A percentile compares a stretch with the other conserved stretches of the same genome.
Evolutionary conservation across 2,113 vertebrate genomes (phyloP).

Genomic region (Ascaphus truei): DNA sequence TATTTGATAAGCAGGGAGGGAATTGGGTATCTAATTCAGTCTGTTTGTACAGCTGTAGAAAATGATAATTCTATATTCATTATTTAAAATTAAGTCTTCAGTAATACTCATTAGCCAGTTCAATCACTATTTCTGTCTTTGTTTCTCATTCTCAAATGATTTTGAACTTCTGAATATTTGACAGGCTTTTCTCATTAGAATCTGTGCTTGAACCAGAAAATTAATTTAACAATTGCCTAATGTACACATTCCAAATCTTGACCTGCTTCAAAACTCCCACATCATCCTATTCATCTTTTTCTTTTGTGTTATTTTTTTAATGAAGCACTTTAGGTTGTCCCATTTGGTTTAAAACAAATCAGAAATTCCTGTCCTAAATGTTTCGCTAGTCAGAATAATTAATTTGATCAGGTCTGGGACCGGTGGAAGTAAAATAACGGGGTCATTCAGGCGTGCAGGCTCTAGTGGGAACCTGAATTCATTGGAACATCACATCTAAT

Average conservation of each 20-base stretch:
- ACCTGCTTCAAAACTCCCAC: constrained; percentile 40
- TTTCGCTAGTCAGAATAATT: constrained; percentile 70
- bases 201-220: background rate
- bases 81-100: constrained; percentile 20
- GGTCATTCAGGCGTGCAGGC: constrained; percentile 60
- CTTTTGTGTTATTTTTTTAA: constrained; percentile 39
- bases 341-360: constrained; percentile 59
- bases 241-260: background rate
- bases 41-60: constrained; percentile 8
- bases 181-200: background rate
- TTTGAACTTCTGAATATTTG: constrained; percentile 37
- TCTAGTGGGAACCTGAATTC: constrained; percentile 65
- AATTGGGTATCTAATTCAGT: background rate
- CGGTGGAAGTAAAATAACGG: constrained; percentile 60
- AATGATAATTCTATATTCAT: constrained; percentile 10
- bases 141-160: constrained; percentile 30
- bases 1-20: background rate
- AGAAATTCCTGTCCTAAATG: constrained; percentile 57
- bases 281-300: constrained; percentile 31
- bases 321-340: constrained; percentile 53
- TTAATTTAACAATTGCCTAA: background rate
- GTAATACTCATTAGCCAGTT: constrained; percentile 33
- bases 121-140: constrained; percentile 33
- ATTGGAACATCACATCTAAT: constrained; percentile 67
- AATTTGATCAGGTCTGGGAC: constrained; percentile 65